Evolutionary conservation across 1,140 invertebrate genomes (phyloP).

Genomic region (Helicoverpa zea): DNA sequence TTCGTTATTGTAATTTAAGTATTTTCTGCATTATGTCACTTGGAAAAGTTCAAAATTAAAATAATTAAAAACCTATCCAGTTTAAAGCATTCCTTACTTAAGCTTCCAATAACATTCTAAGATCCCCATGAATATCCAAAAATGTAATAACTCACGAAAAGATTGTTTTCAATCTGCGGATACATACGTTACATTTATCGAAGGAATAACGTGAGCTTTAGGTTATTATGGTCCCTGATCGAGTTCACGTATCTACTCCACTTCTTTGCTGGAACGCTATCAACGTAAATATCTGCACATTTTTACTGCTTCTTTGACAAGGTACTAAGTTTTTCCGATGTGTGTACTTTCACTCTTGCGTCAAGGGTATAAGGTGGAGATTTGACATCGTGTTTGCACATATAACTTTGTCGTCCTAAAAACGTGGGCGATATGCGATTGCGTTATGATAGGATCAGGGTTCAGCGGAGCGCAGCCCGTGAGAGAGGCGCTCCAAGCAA

Average conservation of each 20-base stretch:
- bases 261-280: conserved; percentile 81
- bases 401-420: conserved; percentile 61
- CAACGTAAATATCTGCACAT: conserved; percentile 84
- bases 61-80: no score
- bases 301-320: conserved; percentile 60
- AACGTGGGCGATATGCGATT: conserved; percentile 74
- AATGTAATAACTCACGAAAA: conserved; percentile 50
- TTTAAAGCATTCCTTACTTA: neutral
- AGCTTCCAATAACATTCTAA: neutral
- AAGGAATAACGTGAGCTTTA: conserved; percentile 67
- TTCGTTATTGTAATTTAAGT: no score
- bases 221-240: conserved; percentile 74
- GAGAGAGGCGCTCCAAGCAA: conserved; percentile 59
- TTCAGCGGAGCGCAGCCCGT: conserved; percentile 74
- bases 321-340: conserved; percentile 40
- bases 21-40: no score
- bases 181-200: conserved; percentile 64
- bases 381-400: conserved; percentile 27
- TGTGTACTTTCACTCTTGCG: conserved; percentile 49
- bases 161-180: conserved; percentile 52
- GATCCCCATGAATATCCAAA: conserved; percentile 2
- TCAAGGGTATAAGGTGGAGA: conserved; percentile 58
- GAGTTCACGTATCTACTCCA: conserved; percentile 80
- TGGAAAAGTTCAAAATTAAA: no score
- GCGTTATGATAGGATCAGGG: conserved; percentile 85